Conservation (phyloP, 2,888 invertebrate genomes). For the Calephelis perditalis region DNA sequence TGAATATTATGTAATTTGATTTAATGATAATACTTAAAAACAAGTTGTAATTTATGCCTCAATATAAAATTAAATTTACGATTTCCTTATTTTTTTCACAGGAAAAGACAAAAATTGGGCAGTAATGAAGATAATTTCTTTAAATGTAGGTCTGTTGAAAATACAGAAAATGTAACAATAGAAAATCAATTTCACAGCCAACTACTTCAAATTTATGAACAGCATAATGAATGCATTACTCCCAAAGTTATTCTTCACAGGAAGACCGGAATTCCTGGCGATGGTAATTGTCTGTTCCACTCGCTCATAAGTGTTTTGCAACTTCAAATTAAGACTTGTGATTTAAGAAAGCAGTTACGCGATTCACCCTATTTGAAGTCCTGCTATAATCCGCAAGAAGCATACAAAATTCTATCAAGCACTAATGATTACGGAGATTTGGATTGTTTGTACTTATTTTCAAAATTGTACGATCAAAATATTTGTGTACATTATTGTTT, state of each 20-base stretch:
- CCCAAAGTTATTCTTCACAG: constrained; percentile 39
- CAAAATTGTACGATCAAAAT: constrained; percentile 44
- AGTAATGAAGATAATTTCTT: constrained; percentile 36
- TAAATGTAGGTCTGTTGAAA: constrained; percentile 32
- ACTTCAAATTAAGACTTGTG: constrained; percentile 39
- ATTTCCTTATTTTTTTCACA: constrained; percentile 34
- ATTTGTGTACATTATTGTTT: constrained; percentile 40
- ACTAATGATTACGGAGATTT: constrained; percentile 39
- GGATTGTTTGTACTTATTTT: constrained; percentile 40
- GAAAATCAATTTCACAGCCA: constrained; percentile 31
- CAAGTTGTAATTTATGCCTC: constrained; percentile 33
- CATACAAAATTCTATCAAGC: constrained; percentile 39
- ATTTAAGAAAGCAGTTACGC: constrained; percentile 39
- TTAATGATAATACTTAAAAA: constrained; percentile 36
- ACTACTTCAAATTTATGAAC: constrained; percentile 30
- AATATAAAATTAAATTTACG: constrained; percentile 33
- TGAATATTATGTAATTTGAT: constrained; percentile 35
- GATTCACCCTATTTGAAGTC: constrained; percentile 42
- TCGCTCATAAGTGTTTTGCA: constrained; percentile 37
- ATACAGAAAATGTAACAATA: constrained; percentile 31
- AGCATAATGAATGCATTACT: constrained; percentile 34
- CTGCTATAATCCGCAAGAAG: constrained; percentile 42
- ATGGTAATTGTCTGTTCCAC: constrained; percentile 37
- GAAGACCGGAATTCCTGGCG: constrained; percentile 34
- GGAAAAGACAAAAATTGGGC: constrained; percentile 35